Conservation (phyloP, 1,140 invertebrate species). For the Cotesia vestalis region DNA sequence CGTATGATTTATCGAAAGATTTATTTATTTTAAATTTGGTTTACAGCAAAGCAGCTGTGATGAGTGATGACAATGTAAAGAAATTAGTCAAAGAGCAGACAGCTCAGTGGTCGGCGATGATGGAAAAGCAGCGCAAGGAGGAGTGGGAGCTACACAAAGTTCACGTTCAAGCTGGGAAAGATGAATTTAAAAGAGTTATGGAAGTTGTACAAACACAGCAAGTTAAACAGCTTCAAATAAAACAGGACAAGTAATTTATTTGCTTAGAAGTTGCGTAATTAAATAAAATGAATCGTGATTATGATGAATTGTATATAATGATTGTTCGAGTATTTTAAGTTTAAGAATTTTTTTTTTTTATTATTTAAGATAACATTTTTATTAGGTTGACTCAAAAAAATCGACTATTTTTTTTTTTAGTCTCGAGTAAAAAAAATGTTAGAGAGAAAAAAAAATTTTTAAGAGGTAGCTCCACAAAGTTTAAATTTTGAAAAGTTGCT, state of each 20-base stretch:
- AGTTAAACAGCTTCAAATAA: conserved; percentile 89
- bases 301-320: no score
- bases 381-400: no score
- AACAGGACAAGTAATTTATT: conserved; percentile 80
- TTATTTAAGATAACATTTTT: no score
- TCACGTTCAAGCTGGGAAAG: conserved; percentile 85
- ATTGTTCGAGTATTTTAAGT: no score
- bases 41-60: conserved; percentile 79
- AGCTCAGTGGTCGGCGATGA: conserved; percentile 91
- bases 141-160: conserved; percentile 88
- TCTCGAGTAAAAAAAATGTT: no score
- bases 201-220: conserved; percentile 87
- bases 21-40: conserved; percentile 37
- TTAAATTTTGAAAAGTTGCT: no score
- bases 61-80: conserved; percentile 80
- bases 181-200: conserved; percentile 88
- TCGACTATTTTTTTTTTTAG: no score
- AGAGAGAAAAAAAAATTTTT: no score
- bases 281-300: conserved; percentile 1
- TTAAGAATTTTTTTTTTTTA: no score
- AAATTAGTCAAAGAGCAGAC: conserved; percentile 90
- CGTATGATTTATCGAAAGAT: background rate
- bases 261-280: conserved; percentile 5
- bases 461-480: no score
- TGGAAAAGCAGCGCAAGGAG: conserved; percentile 88